Evolutionary conservation across 2,797 vertebrate genomes (phyloP).

Genomic region (Enteromius anoplus): DNA sequence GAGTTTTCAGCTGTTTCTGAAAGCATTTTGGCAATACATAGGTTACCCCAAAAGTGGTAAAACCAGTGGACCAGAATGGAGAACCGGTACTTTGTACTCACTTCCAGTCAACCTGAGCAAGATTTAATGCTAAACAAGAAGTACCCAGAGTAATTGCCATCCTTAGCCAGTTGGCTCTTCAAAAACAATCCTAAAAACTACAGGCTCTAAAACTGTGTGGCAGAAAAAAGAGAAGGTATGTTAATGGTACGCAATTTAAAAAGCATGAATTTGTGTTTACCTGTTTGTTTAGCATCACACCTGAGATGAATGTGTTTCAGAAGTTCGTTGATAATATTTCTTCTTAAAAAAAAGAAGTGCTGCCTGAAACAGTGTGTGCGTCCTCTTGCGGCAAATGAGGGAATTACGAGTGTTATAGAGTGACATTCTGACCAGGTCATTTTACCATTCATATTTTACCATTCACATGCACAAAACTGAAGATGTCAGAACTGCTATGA

Average conservation of each 20-base stretch:
- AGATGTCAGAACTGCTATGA: slow-evolving; percentile 15
- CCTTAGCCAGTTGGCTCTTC: slow-evolving; percentile 11
- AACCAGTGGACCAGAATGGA: background rate
- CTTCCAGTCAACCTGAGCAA: background rate
- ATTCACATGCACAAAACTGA: background rate
- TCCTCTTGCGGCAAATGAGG: background rate
- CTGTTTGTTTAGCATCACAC: slow-evolving; percentile 18
- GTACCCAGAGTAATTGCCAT: background rate
- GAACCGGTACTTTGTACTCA: slow-evolving; percentile 15
- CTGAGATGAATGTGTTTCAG: background rate
- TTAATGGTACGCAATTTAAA: background rate
- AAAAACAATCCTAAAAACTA: background rate
- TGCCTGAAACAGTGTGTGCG: background rate
- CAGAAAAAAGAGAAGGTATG: background rate
- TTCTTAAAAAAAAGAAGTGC: background rate
- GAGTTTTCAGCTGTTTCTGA: slow-evolving; percentile 46
- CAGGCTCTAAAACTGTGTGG: background rate
- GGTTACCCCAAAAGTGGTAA: slow-evolving; percentile 22
- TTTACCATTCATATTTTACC: background rate
- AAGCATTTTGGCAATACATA: slow-evolving; percentile 13
- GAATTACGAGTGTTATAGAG: background rate
- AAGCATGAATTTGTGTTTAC: slow-evolving; percentile 1
- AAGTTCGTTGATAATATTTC: background rate
- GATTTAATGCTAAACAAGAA: slow-evolving; percentile 20
- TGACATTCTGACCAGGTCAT: background rate